These are phyloP conservation scores for Diorhabda elongata DNA, from an alignment of 1,140 invertebrate genomes.

Conservation along the genomic window DNA sequence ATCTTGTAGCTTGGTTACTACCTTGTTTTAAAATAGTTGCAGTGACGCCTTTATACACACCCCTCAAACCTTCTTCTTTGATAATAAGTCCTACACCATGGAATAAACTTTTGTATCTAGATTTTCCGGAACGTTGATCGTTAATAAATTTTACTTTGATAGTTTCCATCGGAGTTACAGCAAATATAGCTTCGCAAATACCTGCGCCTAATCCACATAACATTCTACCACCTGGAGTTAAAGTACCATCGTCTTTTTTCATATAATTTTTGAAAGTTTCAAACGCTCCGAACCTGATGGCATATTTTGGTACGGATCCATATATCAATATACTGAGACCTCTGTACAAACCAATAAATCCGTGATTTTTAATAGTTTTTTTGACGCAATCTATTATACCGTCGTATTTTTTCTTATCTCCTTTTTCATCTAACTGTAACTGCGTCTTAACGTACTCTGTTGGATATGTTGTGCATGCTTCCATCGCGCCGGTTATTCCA, in stretches of 20 bases:
- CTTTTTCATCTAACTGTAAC: slow-evolving; percentile 93
- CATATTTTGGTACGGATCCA: slow-evolving; percentile 95
- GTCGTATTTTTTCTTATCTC: slow-evolving; percentile 68
- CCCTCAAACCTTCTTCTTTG: slow-evolving; percentile 71
- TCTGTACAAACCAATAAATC: slow-evolving; percentile 91
- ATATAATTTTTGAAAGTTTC: slow-evolving; percentile 83
- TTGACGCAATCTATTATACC: slow-evolving; percentile 92
- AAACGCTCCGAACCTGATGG: slow-evolving; percentile 96
- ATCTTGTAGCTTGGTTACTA: slow-evolving; percentile 95
- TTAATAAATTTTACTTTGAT: slow-evolving; percentile 99
- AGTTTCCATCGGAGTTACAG: slow-evolving; percentile 99
- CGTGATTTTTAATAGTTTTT: slow-evolving; percentile 85
- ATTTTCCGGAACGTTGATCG: slow-evolving; percentile 89
- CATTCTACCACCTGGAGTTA: slow-evolving; percentile 70
- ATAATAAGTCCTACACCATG: slow-evolving; percentile 90
- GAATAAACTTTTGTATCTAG: slow-evolving; percentile 87
- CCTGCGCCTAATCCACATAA: slow-evolving; percentile 94
- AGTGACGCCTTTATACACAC: slow-evolving; percentile 59
- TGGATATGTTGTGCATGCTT: slow-evolving; percentile 99
- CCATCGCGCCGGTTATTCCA: slow-evolving; percentile 80
- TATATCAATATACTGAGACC: slow-evolving; percentile 94
- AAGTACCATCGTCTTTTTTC: slow-evolving; percentile 75
- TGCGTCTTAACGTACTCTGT: slow-evolving; percentile 99
- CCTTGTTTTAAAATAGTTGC: slow-evolving; percentile 97
- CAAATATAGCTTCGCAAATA: slow-evolving; percentile 89